Base-by-base conservation (phyloP, 2,888 invertebrate species). In the Rotaria macrura region DNA sequence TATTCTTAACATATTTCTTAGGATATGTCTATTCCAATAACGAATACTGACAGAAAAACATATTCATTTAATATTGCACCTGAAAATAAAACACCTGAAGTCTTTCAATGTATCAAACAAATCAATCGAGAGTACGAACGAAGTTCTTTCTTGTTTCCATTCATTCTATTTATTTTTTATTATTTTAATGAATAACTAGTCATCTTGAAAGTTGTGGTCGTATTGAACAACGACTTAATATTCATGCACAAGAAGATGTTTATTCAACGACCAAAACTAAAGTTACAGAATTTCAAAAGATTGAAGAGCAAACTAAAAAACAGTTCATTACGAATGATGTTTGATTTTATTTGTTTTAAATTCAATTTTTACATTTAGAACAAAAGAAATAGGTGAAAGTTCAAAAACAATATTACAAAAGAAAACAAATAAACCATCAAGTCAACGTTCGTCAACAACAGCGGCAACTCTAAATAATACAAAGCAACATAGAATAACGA, bases 301-400 rank as follows among this genome's bases (percentile, higher is more conserved):
- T 2, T 29, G 65, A 65, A 65, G 65, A 65, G 34, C 29, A 29
- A 65, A 65, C 12, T 29, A 65, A 65, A 34, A 65, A 65, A 65
- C 65, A 65, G 65, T 65, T 29, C 6, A 20, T 65, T 14, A 47
- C 47, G n/a, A n/a, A n/a, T n/a, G n/a, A n/a, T n/a, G n/a, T n/a
- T n/a, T n/a, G n/a, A n/a, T 47, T 47, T 47, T 12, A 12, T 47
- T 47, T 47, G 10, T 3, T 47, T 47, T 47, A 12, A 47, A 47
- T 47, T 47, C 9, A 47, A 12, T 47, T 9, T 14, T 47, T 47
- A 14, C 14, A 47, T 47, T 47, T 47, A 65, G 65, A 65, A 65
- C 65, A 65, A 65, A 65, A 65, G 65, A 65, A 65, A 65, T 65
- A 34, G 65, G 65, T 65, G 65, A 65, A 65, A 65, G 29, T 17